Base-by-base conservation (phyloP, 2,113 vertebrate genomes). In the Montifringilla adamsi region DNA sequence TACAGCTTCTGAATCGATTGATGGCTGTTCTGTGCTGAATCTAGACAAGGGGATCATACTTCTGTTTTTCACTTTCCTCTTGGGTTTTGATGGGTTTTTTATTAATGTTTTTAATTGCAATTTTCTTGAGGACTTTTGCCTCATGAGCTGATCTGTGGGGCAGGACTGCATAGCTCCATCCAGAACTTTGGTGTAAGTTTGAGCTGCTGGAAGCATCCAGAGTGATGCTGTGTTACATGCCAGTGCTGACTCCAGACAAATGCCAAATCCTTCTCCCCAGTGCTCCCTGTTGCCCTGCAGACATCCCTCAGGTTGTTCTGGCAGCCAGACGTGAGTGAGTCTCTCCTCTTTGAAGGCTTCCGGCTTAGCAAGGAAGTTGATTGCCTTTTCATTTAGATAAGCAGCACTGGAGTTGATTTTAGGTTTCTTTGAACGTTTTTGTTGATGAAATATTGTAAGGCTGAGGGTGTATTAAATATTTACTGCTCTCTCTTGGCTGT, bases 271-370 rank as follows among this genome's bases (percentile, higher is more conserved):
- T 49, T 85, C 76, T 79, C 15, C 9, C 37, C 66, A 4, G 17
- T 18, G 19, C 55, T 93, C n/a, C 44, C 5, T 4, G 26, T 37
- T 83, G 37, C 35, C 44, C 66, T 82, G 66, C 56, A 72, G 82
- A 47, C 11, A 17, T 10, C 24, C 86, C 60, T 81, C 2, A 3
- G 66, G 78, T 60, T 78, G 31, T 85, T 82, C 52, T 8, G 8
- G 64, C 23, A 70, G 35, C 27, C 63, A 55, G 5, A 33, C 0
- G 0, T 0, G 4, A 70, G 0, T 0, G 4, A 70, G 17, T 55
- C 27, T 72, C 5, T 27, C 44, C 44, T 22, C 74, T 89, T 41
- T 15, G 31, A 72, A 87, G 43, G 14, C 55, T 68, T 66, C 31
- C 53, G 53, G 37, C 37, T 58, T 62, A 77, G 44, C 58, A 39